Conservation (phyloP, 2,888 invertebrate species). For the Watsonalla cultraria region DNA sequence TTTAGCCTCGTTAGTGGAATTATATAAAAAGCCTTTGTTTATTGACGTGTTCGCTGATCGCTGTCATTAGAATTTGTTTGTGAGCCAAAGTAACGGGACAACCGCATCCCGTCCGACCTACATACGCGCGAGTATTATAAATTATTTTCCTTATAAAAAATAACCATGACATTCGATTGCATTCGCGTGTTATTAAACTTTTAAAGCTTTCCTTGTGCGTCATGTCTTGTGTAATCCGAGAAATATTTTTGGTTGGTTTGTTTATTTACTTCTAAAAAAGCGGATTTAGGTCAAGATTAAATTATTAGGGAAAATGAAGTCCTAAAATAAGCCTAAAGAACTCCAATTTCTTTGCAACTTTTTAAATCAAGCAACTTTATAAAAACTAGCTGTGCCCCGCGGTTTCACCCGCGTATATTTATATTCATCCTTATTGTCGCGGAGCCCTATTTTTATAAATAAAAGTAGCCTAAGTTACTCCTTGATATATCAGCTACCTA, state of each 20-base stretch:
- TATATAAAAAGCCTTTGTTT: constrained; percentile 2
- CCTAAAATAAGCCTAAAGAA: too few species aligned
- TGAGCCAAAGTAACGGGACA: constrained; percentile 14
- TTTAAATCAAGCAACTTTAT: too few species aligned
- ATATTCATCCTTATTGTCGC: too few species aligned
- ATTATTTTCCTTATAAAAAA: not conserved
- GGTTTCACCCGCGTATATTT: too few species aligned
- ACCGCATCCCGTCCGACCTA: constrained; percentile 22
- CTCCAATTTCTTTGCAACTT: too few species aligned
- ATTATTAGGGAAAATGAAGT: too few species aligned
- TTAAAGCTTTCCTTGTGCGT: not conserved
- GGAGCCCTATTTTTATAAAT: too few species aligned
- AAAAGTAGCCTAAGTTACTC: too few species aligned
- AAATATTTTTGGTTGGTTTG: not conserved
- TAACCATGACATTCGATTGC: not conserved
- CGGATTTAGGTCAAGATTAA: too few species aligned
- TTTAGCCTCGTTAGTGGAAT: not conserved
- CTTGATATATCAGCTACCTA: too few species aligned
- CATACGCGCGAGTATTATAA: constrained; percentile 8
- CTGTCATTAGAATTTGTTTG: constrained; percentile 24
- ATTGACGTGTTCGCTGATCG: not conserved
- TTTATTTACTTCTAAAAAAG: too few species aligned
- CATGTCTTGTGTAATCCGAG: not conserved
- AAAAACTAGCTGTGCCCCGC: too few species aligned
- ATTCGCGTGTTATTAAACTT: not conserved